A percentile compares a stretch with the other conserved stretches of the same genome.
These are phyloP conservation scores for Graphium colonna DNA, from an alignment of 2,888 invertebrate species.

Conservation along the genomic window DNA sequence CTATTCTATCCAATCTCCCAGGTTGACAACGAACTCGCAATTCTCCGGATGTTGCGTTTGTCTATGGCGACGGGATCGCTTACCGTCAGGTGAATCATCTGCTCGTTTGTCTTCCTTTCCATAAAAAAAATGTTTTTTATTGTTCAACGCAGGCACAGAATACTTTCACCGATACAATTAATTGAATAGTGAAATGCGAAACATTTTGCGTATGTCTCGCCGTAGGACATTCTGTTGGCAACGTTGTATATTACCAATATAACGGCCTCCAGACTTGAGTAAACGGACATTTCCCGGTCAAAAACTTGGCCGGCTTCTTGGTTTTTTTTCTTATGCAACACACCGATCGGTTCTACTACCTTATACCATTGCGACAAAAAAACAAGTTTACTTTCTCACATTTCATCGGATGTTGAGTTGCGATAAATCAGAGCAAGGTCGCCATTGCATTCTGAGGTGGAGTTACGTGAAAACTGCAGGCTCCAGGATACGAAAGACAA, in stretches of 20 bases:
- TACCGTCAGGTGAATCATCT: no score
- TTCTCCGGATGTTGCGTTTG: no score
- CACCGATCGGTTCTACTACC: neutral
- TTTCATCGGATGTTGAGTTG: neutral
- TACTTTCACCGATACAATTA: slow-evolving; percentile 7
- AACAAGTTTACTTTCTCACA: neutral
- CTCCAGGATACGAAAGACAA: slow-evolving; percentile 6
- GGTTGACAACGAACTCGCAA: no score
- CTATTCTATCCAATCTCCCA: no score
- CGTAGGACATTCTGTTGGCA: neutral
- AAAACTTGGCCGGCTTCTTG: neutral
- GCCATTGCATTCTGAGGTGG: neutral
- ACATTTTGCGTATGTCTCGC: neutral
- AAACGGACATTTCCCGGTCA: slow-evolving; percentile 1
- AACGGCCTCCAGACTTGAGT: neutral
- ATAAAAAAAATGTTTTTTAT: slow-evolving; percentile 1
- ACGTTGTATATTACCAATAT: neutral
- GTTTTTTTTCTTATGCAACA: slow-evolving; percentile 4
- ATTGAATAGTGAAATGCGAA: neutral
- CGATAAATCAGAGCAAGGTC: neutral
- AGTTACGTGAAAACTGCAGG: no score
- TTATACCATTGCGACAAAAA: neutral
- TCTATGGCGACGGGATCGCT: no score
- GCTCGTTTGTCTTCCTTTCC: no score
- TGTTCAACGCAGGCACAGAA: neutral